A percentile compares a stretch with the other conserved stretches of the same genome.
Evolutionary conservation across 2,888 invertebrate species (phyloP).

Genomic region (Thymelicus acteon): DNA sequence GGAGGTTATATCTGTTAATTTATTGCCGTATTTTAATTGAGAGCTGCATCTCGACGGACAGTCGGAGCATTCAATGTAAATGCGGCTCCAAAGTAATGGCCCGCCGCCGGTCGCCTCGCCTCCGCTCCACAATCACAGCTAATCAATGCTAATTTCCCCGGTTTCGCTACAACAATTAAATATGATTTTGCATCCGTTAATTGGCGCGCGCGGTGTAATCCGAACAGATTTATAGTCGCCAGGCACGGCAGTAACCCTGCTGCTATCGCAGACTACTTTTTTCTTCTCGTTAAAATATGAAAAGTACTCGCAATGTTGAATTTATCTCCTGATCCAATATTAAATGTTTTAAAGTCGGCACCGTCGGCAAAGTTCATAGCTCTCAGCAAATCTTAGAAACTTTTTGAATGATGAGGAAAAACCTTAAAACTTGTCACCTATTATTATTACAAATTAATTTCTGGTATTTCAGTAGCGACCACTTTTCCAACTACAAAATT

Average conservation of each 20-base stretch:
- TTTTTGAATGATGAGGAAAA: too few relatives aligned
- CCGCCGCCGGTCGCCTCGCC: conserved; percentile 37
- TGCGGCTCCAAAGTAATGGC: conserved; percentile 72
- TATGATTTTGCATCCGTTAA: conserved; percentile 39
- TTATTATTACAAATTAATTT: too few relatives aligned
- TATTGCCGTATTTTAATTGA: conserved; percentile 79
- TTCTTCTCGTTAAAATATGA: background rate
- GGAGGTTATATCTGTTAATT: conserved; percentile 65
- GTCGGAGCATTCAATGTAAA: conserved; percentile 79
- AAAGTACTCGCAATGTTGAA: background rate
- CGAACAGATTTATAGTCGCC: conserved; percentile 35
- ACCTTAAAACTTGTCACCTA: too few relatives aligned
- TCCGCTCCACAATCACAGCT: conserved; percentile 25
- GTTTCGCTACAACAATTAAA: conserved; percentile 25
- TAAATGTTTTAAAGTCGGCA: too few relatives aligned
- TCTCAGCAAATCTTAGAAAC: too few relatives aligned
- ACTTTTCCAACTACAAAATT: too few relatives aligned
- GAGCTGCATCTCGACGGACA: conserved; percentile 58
- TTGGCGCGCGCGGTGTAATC: conserved; percentile 29
- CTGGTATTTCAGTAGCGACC: too few relatives aligned
- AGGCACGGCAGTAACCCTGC: conserved; percentile 22
- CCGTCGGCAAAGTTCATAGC: too few relatives aligned
- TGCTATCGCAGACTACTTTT: background rate
- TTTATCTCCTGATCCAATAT: too few relatives aligned
- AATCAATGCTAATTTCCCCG: conserved; percentile 43